phyloP scores from a whole-genome alignment of 2,888 invertebrate genomes.

The Tryphoninae sp. region DNA sequence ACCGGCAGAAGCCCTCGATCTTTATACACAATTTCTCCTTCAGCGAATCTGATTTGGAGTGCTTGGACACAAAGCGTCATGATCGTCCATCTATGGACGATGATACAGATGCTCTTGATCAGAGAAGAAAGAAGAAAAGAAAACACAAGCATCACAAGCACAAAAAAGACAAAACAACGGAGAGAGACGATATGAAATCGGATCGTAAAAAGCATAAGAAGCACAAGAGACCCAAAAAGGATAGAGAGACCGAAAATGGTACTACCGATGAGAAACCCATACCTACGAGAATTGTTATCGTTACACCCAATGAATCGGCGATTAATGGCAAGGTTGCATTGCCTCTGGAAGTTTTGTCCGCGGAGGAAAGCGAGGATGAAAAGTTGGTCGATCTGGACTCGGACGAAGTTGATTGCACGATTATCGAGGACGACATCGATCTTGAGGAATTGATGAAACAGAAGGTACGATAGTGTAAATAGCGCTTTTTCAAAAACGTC shows the following conservation, averaged over 20 bases:
- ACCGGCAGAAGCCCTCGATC: background rate
- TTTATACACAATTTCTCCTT: conserved; percentile 23
- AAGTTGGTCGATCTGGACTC: conserved; percentile 80
- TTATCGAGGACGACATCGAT: conserved; percentile 93
- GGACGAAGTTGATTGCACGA: conserved; percentile 85
- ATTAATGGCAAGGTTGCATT: conserved; percentile 77
- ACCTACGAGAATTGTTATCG: conserved; percentile 62
- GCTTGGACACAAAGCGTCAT: conserved; percentile 73
- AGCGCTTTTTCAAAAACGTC: background rate
- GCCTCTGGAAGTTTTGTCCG: conserved; percentile 76
- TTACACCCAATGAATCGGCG: conserved; percentile 69
- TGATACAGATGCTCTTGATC: conserved; percentile 75
- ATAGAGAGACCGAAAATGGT: conserved; percentile 76
- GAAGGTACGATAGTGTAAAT: conserved; percentile 83
- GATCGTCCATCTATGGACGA: conserved; percentile 71
- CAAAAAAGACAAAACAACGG: conserved; percentile 78
- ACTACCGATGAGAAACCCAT: conserved; percentile 71
- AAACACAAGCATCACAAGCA: conserved; percentile 80
- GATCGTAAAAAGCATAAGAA: conserved; percentile 79
- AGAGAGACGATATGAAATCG: conserved; percentile 66
- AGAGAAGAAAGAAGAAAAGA: conserved; percentile 78
- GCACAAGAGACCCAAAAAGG: conserved; percentile 77
- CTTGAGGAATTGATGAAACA: conserved; percentile 95
- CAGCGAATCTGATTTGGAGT: conserved; percentile 78
- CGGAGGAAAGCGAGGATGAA: conserved; percentile 79